Conservation (phyloP, 2,888 invertebrate genomes). For the Xestia ashworthii region DNA sequence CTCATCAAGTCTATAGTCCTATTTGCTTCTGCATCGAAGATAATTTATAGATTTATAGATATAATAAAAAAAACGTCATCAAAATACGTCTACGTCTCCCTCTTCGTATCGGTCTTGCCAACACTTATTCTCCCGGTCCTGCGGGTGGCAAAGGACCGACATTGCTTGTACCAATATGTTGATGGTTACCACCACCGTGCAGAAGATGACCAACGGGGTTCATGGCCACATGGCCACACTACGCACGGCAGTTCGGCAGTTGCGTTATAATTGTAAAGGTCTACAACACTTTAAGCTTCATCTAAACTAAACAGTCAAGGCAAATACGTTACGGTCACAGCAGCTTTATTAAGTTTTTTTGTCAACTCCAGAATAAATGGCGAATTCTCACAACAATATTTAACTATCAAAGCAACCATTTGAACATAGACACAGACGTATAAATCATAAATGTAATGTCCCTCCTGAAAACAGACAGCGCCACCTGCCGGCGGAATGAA, state of each 20-base stretch:
- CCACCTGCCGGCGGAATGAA: slow-evolving; percentile 55
- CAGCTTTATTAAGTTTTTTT: slow-evolving; percentile 17
- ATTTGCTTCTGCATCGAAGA: background rate
- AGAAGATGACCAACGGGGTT: too few relatives aligned
- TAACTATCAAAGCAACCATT: slow-evolving; percentile 50
- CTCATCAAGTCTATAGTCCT: background rate
- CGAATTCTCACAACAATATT: slow-evolving; percentile 28
- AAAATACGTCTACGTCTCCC: too few relatives aligned
- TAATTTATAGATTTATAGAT: too few relatives aligned
- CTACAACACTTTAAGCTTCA: background rate
- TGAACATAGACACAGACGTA: slow-evolving; percentile 21
- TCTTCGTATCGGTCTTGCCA: too few relatives aligned
- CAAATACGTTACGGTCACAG: background rate
- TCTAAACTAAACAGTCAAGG: background rate
- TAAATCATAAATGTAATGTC: slow-evolving; percentile 55
- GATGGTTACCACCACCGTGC: too few relatives aligned
- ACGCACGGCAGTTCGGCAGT: too few relatives aligned
- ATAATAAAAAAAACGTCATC: too few relatives aligned
- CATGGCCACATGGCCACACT: too few relatives aligned
- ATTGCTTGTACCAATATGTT: too few relatives aligned
- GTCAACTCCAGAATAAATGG: slow-evolving; percentile 32
- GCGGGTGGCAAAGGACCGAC: too few relatives aligned
- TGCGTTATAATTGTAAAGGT: too few relatives aligned
- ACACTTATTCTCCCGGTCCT: too few relatives aligned
- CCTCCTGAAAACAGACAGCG: slow-evolving; percentile 45